Percentiles rank a stretch among this genome's conserved stretches.
phyloP scores from a whole-genome alignment of 2,888 invertebrate genomes.

The Tiliacea aurago region DNA sequence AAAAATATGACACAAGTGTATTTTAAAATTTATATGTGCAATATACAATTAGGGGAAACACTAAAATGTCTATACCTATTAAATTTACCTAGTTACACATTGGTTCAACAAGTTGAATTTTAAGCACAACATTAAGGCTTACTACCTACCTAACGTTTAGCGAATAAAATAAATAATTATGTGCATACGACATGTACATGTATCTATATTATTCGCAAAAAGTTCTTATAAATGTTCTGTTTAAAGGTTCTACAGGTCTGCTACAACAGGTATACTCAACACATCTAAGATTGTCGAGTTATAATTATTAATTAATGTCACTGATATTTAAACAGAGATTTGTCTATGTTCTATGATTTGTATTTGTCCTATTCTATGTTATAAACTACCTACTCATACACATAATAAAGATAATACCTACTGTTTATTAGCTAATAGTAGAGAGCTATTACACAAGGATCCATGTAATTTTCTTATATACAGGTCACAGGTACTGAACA shows the following conservation, averaged over 20 bases:
- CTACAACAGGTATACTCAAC: slow-evolving; percentile 32
- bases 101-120: slow-evolving; percentile 45
- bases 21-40: slow-evolving; percentile 44
- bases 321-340: slow-evolving; percentile 39
- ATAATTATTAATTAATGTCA: slow-evolving; percentile 30
- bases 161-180: not conserved
- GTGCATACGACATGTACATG: slow-evolving; percentile 8
- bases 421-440: slow-evolving; percentile 50
- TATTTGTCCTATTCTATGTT: slow-evolving; percentile 34
- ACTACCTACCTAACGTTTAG: slow-evolving; percentile 46
- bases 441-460: slow-evolving; percentile 54
- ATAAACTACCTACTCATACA: slow-evolving; percentile 43
- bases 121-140: slow-evolving; percentile 37
- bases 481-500: slow-evolving; percentile 57
- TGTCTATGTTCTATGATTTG: slow-evolving; percentile 2
- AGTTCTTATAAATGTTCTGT: slow-evolving; percentile 23
- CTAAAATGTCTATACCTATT: slow-evolving; percentile 40
- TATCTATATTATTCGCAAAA: slow-evolving; percentile 26
- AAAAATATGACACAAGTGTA: slow-evolving; percentile 48
- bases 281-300: slow-evolving; percentile 38
- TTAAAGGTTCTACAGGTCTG: slow-evolving; percentile 18
- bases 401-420: slow-evolving; percentile 44
- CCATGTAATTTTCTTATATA: slow-evolving; percentile 39
- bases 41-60: slow-evolving; percentile 51
- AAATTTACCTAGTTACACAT: slow-evolving; percentile 33